These are phyloP conservation scores for Phylloscopus whistleri DNA, from an alignment of 2,113 vertebrate genomes.

Conservation along the genomic window DNA sequence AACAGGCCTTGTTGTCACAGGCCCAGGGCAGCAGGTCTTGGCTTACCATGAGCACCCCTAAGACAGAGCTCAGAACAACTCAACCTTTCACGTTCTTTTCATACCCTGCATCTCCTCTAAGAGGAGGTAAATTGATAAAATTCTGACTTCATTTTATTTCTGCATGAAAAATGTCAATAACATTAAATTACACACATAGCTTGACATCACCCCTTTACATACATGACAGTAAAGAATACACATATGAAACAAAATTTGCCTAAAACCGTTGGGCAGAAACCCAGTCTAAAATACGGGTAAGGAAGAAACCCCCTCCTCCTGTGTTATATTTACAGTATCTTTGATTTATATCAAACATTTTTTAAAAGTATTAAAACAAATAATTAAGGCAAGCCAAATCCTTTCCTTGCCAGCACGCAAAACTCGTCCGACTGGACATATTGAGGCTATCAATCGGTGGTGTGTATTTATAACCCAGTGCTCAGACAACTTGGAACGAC, in stretches of 20 bases:
- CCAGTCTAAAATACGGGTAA: not conserved
- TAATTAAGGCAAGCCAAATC: constrained; percentile 68
- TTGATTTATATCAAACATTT: constrained; percentile 63
- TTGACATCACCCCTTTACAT: not conserved
- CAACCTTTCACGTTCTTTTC: not conserved
- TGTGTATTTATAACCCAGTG: constrained; percentile 67
- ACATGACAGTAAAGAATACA: not conserved
- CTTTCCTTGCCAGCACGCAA: constrained; percentile 68
- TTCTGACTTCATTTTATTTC: not conserved
- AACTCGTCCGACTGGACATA: constrained; percentile 72
- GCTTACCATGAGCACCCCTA: not conserved
- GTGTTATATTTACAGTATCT: constrained; percentile 30
- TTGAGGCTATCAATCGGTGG: constrained; percentile 75
- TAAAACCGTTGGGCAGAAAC: not conserved
- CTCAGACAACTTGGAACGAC: constrained; percentile 67
- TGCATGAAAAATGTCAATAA: not conserved
- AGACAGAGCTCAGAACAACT: not conserved
- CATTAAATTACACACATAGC: not conserved
- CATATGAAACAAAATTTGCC: not conserved
- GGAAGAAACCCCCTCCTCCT: not conserved
- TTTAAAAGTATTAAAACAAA: constrained; percentile 50
- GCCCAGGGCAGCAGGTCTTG: not conserved
- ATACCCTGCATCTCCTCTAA: not conserved
- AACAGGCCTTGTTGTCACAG: not conserved
- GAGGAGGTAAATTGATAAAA: not conserved